These are phyloP conservation scores for Hydractinia echinata DNA, from an alignment of 30 jellyfish, hydroid and myxozoan species.

Conservation along the genomic window DNA sequence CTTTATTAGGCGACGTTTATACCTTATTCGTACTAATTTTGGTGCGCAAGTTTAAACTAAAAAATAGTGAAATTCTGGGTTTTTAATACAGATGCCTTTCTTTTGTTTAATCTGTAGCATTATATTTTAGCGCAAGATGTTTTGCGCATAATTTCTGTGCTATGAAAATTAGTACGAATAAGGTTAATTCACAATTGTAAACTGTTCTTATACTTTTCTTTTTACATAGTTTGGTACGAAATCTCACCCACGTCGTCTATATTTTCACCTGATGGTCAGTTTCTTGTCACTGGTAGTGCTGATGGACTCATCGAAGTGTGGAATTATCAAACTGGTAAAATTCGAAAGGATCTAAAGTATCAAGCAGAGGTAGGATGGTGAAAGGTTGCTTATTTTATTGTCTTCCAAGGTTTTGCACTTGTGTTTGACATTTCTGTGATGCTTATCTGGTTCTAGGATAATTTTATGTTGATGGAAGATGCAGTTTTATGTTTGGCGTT, in stretches of 20 bases:
- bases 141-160: not conserved
- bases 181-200: not conserved
- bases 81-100: not conserved
- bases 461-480: conserved; percentile 95
- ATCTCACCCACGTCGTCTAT: conserved; percentile 64
- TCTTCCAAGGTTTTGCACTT: not conserved
- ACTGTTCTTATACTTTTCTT: not conserved
- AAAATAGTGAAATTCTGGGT: not conserved
- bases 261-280: conserved; percentile 94
- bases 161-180: not conserved
- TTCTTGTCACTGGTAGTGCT: conserved; percentile 92
- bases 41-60: not conserved
- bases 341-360: conserved; percentile 77
- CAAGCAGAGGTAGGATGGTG: conserved; percentile 64
- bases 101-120: not conserved
- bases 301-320: conserved; percentile 98
- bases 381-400: not conserved
- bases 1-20: not conserved
- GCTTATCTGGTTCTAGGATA: conserved; percentile 49
- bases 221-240: conserved; percentile 66
- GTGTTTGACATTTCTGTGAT: not conserved
- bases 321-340: conserved; percentile 92
- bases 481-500: conserved; percentile 71
- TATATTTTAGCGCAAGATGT: no score
- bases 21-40: not conserved